Percentiles rank a stretch among this genome's conserved stretches.
These are phyloP conservation scores for Botia almorhae DNA, from an alignment of 2,797 vertebrate species.

Conservation along the genomic window DNA sequence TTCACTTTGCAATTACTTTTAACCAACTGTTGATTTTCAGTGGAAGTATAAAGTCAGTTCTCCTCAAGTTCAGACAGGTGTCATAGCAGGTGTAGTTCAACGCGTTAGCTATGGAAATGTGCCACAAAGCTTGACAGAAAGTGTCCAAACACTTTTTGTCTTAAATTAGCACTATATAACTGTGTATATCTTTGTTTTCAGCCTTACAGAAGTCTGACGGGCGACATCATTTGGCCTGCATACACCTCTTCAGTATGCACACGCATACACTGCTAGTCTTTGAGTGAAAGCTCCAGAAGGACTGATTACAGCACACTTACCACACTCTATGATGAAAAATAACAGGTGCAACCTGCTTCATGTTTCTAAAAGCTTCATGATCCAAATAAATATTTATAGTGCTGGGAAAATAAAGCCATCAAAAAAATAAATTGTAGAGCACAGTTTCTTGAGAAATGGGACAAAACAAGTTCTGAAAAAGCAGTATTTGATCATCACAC, in stretches of 20 bases:
- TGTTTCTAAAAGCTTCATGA: conserved; percentile 23
- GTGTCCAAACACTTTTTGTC: background rate
- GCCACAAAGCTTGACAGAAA: conserved; percentile 20
- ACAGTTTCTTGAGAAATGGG: background rate
- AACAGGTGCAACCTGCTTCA: conserved; percentile 40
- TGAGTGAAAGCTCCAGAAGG: conserved; percentile 41
- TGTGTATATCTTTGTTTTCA: background rate
- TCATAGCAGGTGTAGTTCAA: background rate
- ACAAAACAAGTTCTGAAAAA: background rate
- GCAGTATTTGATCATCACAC: background rate
- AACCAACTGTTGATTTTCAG: background rate
- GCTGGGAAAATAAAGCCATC: conserved; percentile 26
- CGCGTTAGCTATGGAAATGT: conserved; percentile 8
- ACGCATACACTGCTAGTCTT: conserved; percentile 46
- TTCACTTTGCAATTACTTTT: background rate
- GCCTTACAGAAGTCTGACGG: conserved; percentile 31
- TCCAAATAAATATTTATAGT: conserved; percentile 24
- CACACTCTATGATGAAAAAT: conserved; percentile 33
- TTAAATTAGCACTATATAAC: background rate
- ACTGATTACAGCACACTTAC: conserved; percentile 55
- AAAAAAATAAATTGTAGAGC: background rate
- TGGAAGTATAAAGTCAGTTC: background rate
- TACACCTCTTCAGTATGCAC: conserved; percentile 51
- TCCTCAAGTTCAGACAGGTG: background rate
- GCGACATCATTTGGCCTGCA: conserved; percentile 52